Evolutionary conservation across 2,113 vertebrate genomes (phyloP).

Genomic region (Amphiprion percula): DNA sequence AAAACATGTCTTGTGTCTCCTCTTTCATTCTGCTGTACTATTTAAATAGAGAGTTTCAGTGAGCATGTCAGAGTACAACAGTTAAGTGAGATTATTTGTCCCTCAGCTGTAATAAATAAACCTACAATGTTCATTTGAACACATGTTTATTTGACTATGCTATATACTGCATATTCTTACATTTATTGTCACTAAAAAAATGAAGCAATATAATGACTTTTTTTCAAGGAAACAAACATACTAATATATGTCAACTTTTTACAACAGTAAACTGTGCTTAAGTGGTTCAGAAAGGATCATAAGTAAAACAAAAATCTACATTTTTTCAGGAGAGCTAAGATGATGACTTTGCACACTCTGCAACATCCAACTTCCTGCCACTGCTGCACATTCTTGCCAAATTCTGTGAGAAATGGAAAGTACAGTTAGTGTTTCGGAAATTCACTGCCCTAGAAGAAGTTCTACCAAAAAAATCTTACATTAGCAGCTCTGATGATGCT

Average conservation of each 20-base stretch:
- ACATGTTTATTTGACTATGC: conserved; percentile 50
- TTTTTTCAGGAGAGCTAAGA: conserved; percentile 53
- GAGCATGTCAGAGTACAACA: too few species aligned
- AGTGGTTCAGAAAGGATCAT: conserved; percentile 30
- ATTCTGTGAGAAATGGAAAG: conserved; percentile 74
- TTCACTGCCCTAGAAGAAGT: neutral
- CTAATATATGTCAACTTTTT: conserved; percentile 22
- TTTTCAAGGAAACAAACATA: conserved; percentile 27
- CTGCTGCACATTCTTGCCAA: conserved; percentile 85
- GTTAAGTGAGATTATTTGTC: too few species aligned
- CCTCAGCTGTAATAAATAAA: conserved; percentile 8
- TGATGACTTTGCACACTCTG: conserved; percentile 83
- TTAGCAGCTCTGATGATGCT: conserved; percentile 93
- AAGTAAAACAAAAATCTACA: neutral
- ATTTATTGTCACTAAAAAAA: conserved; percentile 33
- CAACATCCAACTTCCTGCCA: conserved; percentile 82
- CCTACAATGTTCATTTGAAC: neutral
- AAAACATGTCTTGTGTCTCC: too few species aligned
- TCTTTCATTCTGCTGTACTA: too few species aligned
- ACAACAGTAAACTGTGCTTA: neutral
- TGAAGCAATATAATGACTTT: conserved; percentile 16
- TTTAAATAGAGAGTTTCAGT: too few species aligned
- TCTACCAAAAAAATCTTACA: conserved; percentile 81
- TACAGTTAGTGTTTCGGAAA: neutral
- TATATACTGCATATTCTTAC: conserved; percentile 22